A percentile compares a stretch with the other conserved stretches of the same genome.
Evolutionary conservation across 2,797 vertebrate species (phyloP).

Genomic region (Spinus olivaceus): DNA sequence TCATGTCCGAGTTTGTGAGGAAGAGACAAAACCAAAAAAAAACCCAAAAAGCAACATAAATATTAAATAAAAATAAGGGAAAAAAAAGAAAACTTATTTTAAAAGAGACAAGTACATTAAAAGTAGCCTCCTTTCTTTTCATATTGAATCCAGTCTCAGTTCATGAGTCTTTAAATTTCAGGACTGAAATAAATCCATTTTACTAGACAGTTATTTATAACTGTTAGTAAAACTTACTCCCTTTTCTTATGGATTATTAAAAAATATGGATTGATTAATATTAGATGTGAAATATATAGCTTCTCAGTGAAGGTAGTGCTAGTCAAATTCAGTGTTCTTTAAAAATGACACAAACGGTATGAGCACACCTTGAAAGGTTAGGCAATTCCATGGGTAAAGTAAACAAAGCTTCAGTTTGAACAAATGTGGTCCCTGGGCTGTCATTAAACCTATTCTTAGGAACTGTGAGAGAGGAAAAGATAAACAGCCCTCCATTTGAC

Average conservation of each 20-base stretch:
- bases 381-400: neutral
- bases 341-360: neutral
- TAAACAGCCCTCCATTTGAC: neutral
- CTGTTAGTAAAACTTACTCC: neutral
- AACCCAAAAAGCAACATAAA: fast-evolving
- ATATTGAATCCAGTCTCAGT: neutral
- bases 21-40: neutral
- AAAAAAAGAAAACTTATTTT: neutral
- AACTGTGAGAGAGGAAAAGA: neutral
- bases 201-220: neutral
- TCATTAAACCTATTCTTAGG: neutral
- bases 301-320: neutral
- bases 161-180: neutral
- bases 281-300: neutral
- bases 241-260: neutral
- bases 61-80: neutral
- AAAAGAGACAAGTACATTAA: neutral
- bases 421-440: neutral
- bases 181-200: neutral
- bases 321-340: neutral
- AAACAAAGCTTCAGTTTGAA: neutral
- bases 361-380: neutral
- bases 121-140: neutral
- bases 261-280: neutral
- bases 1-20: neutral